Conservation (phyloP, 1,140 invertebrate species). For the Philaenus spumarius region DNA sequence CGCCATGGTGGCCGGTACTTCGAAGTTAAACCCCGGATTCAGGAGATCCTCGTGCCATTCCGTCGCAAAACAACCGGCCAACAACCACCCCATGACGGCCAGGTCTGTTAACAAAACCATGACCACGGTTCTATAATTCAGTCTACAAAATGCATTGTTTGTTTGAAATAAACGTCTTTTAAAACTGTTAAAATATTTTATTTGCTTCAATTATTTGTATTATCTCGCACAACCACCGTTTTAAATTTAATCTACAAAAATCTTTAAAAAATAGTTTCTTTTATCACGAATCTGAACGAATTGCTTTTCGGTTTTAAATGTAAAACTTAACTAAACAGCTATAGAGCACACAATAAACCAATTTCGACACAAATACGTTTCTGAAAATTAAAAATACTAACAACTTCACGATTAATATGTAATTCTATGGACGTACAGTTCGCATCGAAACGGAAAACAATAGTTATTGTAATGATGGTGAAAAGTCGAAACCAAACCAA, state of each 20-base stretch:
- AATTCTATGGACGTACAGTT: not conserved
- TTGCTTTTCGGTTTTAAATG: not conserved
- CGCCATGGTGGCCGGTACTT: not conserved
- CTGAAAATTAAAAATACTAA: too few relatives aligned
- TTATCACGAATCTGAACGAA: not conserved
- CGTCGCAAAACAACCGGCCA: not conserved
- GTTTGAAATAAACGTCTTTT: not conserved
- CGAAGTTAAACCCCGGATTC: not conserved
- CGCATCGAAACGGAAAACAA: not conserved
- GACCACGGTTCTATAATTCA: not conserved
- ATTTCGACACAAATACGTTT: too few relatives aligned
- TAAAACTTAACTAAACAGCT: not conserved
- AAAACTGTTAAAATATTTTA: not conserved
- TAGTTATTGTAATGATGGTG: conserved; percentile 7
- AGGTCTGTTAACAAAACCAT: not conserved
- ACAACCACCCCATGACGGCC: not conserved
- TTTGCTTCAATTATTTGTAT: not conserved
- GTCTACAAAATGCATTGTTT: not conserved
- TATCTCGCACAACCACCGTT: conserved; percentile 1
- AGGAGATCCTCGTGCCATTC: not conserved
- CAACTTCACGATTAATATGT: not conserved
- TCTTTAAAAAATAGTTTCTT: not conserved
- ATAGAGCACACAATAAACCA: too few relatives aligned
- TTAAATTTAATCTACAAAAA: not conserved
- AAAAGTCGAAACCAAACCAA: too few relatives aligned